phyloP scores from a whole-genome alignment of 2,888 invertebrate species.

The Leucoptera coffeella region DNA sequence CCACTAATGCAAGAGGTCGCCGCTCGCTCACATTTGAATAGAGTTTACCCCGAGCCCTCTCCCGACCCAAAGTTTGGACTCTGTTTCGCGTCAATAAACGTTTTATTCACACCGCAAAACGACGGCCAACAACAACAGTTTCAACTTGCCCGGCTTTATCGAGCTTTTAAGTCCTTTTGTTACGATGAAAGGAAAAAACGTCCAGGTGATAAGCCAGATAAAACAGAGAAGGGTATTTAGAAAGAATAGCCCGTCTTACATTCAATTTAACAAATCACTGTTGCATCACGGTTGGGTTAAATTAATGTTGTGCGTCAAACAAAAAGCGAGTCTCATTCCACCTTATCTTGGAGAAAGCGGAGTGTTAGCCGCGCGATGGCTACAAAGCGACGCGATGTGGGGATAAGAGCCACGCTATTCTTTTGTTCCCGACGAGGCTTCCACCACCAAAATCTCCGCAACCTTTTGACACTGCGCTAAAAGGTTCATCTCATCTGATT shows the following conservation, averaged over 20 bases:
- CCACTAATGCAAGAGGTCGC: constrained; percentile 7
- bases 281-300: constrained; percentile 27
- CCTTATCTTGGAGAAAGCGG: constrained; percentile 38
- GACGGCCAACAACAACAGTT: constrained; percentile 4
- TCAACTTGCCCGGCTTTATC: no score
- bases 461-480: constrained; percentile 45
- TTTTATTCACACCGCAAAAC: constrained; percentile 7
- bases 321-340: constrained; percentile 20
- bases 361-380: constrained; percentile 6
- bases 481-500: constrained; percentile 43
- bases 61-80: constrained; percentile 19
- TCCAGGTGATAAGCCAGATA: constrained; percentile 8
- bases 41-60: constrained; percentile 19
- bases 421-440: constrained; percentile 35
- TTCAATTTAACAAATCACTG: constrained; percentile 32
- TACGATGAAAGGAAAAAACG: constrained; percentile 1
- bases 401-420: constrained; percentile 20
- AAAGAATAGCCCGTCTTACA: constrained; percentile 21
- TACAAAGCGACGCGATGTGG: constrained; percentile 13
- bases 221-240: constrained; percentile 11
- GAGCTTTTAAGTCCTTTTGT: constrained; percentile 1
- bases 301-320: constrained; percentile 36
- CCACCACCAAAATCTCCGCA: constrained; percentile 26
- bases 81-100: constrained; percentile 8
- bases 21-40: constrained; percentile 20